phyloP scores from a whole-genome alignment of 2,888 invertebrate genomes.

The Slavum lentiscoides region DNA sequence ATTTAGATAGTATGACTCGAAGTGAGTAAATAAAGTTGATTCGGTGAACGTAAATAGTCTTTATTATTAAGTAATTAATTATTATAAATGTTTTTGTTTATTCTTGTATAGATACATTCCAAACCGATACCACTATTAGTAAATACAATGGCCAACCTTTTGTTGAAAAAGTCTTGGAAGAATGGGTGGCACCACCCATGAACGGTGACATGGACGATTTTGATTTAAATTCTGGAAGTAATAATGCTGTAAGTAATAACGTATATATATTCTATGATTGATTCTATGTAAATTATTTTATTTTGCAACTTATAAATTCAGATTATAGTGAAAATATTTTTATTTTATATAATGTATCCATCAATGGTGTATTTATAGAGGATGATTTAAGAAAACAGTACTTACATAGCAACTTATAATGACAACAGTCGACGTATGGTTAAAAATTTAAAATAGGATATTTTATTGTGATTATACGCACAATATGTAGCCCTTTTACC shows the following conservation, averaged over 20 bases:
- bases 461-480: too few species aligned
- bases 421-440: too few species aligned
- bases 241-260: conserved; percentile 61
- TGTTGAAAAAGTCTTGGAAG: conserved; percentile 83
- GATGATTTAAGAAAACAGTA: too few species aligned
- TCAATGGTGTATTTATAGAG: too few species aligned
- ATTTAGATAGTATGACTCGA: conserved; percentile 84
- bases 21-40: conserved; percentile 62
- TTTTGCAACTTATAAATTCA: too few species aligned
- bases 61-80: not conserved
- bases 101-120: conserved; percentile 56
- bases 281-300: too few species aligned
- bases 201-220: conserved; percentile 68
- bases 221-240: conserved; percentile 66
- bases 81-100: conserved; percentile 17
- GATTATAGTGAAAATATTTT: too few species aligned
- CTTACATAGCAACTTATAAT: too few species aligned
- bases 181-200: conserved; percentile 75
- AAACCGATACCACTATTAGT: conserved; percentile 56
- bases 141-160: conserved; percentile 75
- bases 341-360: too few species aligned
- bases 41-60: not conserved
- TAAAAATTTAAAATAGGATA: too few species aligned
- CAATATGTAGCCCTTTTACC: too few species aligned
- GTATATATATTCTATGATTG: too few species aligned